Evolutionary conservation across 2,888 invertebrate species (phyloP), one percentile per base, ranked within the genome.

Genomic region (Norana najaformis): DNA sequence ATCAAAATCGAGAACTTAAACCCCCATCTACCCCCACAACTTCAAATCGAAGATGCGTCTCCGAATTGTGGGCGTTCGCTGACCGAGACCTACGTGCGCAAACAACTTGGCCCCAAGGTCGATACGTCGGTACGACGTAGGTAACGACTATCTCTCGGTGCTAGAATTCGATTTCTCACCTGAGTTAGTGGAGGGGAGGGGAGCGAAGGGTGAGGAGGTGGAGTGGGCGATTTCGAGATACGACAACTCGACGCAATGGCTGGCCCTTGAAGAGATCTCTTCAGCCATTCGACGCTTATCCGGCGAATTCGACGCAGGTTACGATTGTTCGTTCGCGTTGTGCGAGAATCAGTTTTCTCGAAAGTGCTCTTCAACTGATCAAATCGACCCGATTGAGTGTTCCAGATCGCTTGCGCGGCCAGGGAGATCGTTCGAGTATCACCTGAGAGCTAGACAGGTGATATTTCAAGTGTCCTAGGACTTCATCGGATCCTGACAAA

Each of bases 371-470:
- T 69, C n/a, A 69, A 11, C n/a, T 1, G 30, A 69, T 69, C 69
- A 69, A n/a, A 69, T 69, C 30, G 69, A 69, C n/a, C 6, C 30
- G n/a, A 69, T 69, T 13, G 69, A 69, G 69, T 69, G n/a, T 69
- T n/a, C 30, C 69, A 69, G 69, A 69, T 69, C 69, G 41, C 41
- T 41, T 11, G 41, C 41, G 69, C 11, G 30, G 69, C 69, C 69
- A 69, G 16, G n/a, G 69, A n/a, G 69, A 69, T 30, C 11, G 53
- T 23, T 69, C 69, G 69, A 69, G 69, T 69, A 69, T 30, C 69
- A 69, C 69, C 69, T 69, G 69, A 69, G 69, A 69, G 69, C 69
- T n/a, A 69, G 69, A 69, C 69, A 69, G 69, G 69, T 69, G 69
- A 69, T 69, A n/a, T 69, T 69, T 69, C 8, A 69, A 69, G 69